Base-by-base conservation (phyloP, 2,888 invertebrate species). In the Polymixis lichenea region DNA sequence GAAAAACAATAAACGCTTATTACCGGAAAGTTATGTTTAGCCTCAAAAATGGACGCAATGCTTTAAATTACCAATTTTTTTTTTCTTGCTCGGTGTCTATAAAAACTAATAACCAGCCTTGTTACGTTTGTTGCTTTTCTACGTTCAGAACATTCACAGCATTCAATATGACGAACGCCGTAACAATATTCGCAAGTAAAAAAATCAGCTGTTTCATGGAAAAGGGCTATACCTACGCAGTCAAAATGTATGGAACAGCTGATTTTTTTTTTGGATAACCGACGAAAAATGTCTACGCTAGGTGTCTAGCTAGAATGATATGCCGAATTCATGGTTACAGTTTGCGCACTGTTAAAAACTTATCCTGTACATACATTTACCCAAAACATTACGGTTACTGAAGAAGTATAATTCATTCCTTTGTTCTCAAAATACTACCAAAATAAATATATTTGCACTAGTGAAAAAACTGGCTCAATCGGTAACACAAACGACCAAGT, bases 401-500 rank as follows among this genome's bases (percentile, higher is more conserved):
- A 51, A 65, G 49, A 68, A 11, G 38, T 15, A 51, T 56, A 56
- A 60, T 71, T 61, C 13, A 58, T 69, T 66, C 46, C 55, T 56
- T 83, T 83, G 80, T 83, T 73, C 69, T 72, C 55, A 68, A 64
- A 64, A 32, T 46, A 11, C 32, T 46, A 19, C 9, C 51, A 60
- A 55, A 71, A 55, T 62, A 65, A 38, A 55, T 19, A 56, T 77
- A 73, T 86, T 86, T 86, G 77, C 61, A 75, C 85, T 86, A 77
- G 64, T 86, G 85, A 55, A 66, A 75, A 62, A 72, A 82, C 73
- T 73, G 17, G 66, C 67, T 58, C 76, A 78, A 69, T 67, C 49
- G 49, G 28, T 38, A 62, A 80, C 70, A 38, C 58, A 68, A 58
- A 71, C 61, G 68, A 68, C 62, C 22, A 67, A 64, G 38, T 56